Conservation (phyloP, 37 sponge, comb jelly and placozoan genomes). For the Agelas oroides region DNA sequence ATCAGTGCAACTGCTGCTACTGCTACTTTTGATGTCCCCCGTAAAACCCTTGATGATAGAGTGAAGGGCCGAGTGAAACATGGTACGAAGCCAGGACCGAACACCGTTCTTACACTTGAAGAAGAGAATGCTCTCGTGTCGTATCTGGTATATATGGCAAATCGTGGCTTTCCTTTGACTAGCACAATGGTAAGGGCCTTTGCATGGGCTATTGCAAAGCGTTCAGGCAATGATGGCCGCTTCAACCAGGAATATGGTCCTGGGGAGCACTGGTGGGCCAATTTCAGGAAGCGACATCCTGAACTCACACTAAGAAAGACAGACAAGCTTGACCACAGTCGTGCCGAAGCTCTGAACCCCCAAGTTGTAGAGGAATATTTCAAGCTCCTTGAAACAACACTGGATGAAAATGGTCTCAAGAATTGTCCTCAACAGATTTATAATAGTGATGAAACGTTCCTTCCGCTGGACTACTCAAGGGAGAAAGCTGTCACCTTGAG, state of each 20-base stretch:
- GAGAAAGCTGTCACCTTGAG: not conserved
- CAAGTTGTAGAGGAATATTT: conserved; percentile 9
- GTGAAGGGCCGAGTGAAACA: too few species aligned
- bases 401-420: not conserved
- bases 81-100: too few species aligned
- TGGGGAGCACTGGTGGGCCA: conserved; percentile 1
- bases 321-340: conserved; percentile 1
- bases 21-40: too few species aligned
- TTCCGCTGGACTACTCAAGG: not conserved
- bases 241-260: conserved; percentile 2
- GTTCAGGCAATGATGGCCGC: too few species aligned
- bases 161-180: too few species aligned
- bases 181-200: not conserved
- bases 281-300: conserved; percentile 5
- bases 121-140: not conserved
- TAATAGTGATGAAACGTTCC: conserved; percentile 10
- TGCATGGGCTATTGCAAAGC: conserved; percentile 19
- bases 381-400: not conserved
- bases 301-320: conserved; percentile 7
- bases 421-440: not conserved
- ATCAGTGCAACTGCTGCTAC: too few species aligned
- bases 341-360: not conserved
- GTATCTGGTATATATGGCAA: conserved; percentile 1
- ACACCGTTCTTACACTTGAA: too few species aligned
- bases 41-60: too few species aligned